Percentiles rank a stretch among this genome's conserved stretches.
phyloP scores from a whole-genome alignment of 2,797 vertebrate genomes.

The Prionace glauca region DNA sequence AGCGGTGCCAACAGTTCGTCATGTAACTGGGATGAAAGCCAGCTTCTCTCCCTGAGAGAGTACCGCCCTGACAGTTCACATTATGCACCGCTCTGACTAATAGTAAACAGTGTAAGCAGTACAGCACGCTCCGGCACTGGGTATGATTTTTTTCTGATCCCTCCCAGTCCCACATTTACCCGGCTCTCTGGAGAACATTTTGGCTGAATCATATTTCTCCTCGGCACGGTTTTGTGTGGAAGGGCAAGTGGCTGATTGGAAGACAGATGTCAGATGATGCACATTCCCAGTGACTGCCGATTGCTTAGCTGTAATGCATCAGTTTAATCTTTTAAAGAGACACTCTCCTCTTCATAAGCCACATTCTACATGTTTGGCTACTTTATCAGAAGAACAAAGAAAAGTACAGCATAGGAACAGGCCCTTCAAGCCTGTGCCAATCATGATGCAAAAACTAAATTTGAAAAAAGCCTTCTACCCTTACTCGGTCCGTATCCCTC shows the following conservation, averaged over 20 bases:
- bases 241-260: background rate
- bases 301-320: background rate
- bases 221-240: background rate
- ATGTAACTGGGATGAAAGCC: slow-evolving; percentile 28
- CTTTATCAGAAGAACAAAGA: background rate
- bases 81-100: background rate
- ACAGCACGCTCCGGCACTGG: background rate
- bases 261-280: background rate
- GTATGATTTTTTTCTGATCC: background rate
- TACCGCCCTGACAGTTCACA: background rate
- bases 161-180: background rate
- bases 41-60: background rate
- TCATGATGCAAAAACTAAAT: no score
- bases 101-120: background rate
- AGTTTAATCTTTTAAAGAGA: background rate
- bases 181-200: background rate
- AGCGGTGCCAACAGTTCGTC: slow-evolving; percentile 35
- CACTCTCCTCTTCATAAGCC: background rate
- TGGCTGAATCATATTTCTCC: background rate
- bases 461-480: no score
- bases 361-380: background rate
- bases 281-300: no score
- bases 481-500: no score
- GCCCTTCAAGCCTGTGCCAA: no score
- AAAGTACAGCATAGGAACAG: no score